Base-by-base conservation (phyloP, 2,888 invertebrate species). In the Drosophila cognata region DNA sequence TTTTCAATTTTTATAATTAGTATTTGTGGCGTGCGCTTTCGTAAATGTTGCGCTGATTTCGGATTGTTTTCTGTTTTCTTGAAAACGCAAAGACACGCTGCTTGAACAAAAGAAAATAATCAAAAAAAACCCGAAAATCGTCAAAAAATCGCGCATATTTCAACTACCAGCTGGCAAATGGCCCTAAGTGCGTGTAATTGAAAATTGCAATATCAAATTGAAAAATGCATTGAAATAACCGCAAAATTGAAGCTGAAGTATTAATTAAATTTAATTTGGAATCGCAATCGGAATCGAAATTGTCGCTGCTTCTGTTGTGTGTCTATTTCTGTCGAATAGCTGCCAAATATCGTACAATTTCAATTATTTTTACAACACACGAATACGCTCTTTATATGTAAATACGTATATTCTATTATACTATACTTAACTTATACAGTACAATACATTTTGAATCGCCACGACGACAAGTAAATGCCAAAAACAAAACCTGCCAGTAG, bases 21-120 rank as follows among this genome's bases (percentile, higher is more conserved):
- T 88, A 89, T 89, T 90, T 88, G 88, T 89, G 88, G 88, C 89
- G 88, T 89, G 79, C 89, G 91, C 91, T 86, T 88, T 88, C 89
- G 91, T 90, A 83, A 78, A 91, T 76, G 88, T 88, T 88, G 90
- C 88, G 84, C 88, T 80, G 87, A 87, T 89, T 89, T 90, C 84
- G 89, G 78, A 71, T 84, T 85, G 78, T 71, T 67, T 46, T 46
- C 46, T 21, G 43, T 43, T 46, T 72, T 73, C 75, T 71, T 79
- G 73, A 70, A 33, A 65, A 65, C 56, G 57, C 21, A 31, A 52
- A 71, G 69, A 67, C 64, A 61, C 57, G 77, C 61, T 60, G 59
- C 46, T 50, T 43, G 43, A 58, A 46, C 25, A 31, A 33, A 33
- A 25, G 25, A 33, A 36, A 28, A 28, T 16, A 31, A 46, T 53